These are phyloP conservation scores for Takifugu rubripes DNA, from an alignment of 2,797 vertebrate species.

Conservation along the genomic window DNA sequence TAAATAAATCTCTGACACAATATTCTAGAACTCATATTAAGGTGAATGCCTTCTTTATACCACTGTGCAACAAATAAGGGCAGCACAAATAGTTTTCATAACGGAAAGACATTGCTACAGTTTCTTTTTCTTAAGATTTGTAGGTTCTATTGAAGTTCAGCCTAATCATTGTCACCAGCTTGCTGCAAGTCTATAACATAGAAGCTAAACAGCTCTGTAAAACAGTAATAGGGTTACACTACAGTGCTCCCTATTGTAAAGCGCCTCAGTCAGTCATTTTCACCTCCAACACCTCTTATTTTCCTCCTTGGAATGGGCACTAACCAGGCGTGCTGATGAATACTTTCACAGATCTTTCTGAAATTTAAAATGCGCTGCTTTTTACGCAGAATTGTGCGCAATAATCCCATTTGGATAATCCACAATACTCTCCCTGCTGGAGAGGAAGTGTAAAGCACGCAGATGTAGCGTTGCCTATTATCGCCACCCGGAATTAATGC, in stretches of 20 bases:
- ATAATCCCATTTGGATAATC: constrained; percentile 9
- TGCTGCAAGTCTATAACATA: constrained; percentile 59
- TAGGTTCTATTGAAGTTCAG: constrained; percentile 39
- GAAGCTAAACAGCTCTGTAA: constrained; percentile 64
- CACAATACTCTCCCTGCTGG: constrained; percentile 64
- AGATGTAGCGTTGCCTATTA: background rate
- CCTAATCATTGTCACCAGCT: constrained; percentile 51
- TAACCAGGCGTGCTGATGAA: background rate
- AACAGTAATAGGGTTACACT: constrained; percentile 65
- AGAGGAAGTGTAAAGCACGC: constrained; percentile 46
- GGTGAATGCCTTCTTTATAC: background rate
- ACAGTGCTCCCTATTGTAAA: constrained; percentile 49
- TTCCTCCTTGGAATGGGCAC: constrained; percentile 26
- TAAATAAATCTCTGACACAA: background rate
- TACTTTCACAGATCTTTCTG: background rate
- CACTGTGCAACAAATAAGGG: background rate
- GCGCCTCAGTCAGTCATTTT: constrained; percentile 16
- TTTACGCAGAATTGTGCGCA: constrained; percentile 3
- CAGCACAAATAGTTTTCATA: background rate
- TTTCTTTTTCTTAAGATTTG: constrained; percentile 5
- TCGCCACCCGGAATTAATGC: constrained; percentile 15
- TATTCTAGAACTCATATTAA: background rate
- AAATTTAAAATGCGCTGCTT: background rate
- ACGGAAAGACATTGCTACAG: background rate
- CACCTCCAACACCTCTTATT: constrained; percentile 12